Base-by-base conservation (phyloP, 2,113 vertebrate genomes). In the Caloenas nicobarica region DNA sequence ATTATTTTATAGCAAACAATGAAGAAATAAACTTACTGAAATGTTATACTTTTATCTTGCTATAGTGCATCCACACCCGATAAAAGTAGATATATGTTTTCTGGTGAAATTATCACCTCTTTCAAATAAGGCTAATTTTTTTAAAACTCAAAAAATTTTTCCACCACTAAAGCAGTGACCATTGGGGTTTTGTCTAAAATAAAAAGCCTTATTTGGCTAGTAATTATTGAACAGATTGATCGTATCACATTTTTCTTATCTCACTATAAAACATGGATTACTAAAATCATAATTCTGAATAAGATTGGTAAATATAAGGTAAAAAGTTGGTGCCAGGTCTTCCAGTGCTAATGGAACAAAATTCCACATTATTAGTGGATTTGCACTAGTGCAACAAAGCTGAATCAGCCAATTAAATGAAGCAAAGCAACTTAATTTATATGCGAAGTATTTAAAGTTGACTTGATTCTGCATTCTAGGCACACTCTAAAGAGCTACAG, bases 381-480 rank as follows among this genome's bases (percentile, higher is more conserved):
- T 88, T 95, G 22, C 29, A 76, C 40, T 68, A 70, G 23, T 64
- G 31, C 83, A 93, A 90, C 69, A 91, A 90, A 91, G 69, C 65
- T 62, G 88, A 82, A 87, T 40, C 77, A 86, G 57, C 12, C 90
- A 88, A 91, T 95, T 92, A 96, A 93, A 84, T 60, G 42, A 92
- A 85, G 83, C 33, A 94, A 93, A 95, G 53, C 53, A 93, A 91
- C 53, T 92, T 89, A 53, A 88, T 94, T 91, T 94, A 78, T 69
- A 96, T 85, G 80, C 69, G 66, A 89, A 93, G 44, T 78, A 81
- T 81, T 81, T 96, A 80, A 93, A 87, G 70, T 69, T 88, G 93
- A 88, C 93, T 65, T 70, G 83, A 87, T 95, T 91, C 95, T 81
- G 65, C 66, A 96, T 93, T 93, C 93, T 13, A 84, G 60, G 72